Evolutionary conservation across 2,113 vertebrate genomes (phyloP).

Genomic region (Malurus elegans): DNA sequence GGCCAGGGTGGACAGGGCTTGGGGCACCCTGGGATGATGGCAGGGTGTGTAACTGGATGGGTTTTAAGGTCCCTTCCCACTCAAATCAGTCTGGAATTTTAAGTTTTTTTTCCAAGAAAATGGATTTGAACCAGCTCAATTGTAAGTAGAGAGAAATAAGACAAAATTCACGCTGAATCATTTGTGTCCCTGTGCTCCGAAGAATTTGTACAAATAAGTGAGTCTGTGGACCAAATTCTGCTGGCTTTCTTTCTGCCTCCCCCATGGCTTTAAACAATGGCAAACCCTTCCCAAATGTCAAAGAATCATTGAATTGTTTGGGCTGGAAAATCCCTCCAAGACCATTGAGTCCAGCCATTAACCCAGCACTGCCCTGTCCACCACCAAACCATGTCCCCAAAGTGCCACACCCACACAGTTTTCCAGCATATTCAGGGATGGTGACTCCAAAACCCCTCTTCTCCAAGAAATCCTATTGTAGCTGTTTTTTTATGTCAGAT

Average conservation of each 20-base stretch:
- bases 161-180: not conserved
- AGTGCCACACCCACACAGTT: not conserved
- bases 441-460: not conserved
- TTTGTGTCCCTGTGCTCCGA: not conserved
- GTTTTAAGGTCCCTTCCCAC: not conserved
- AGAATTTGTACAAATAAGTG: not conserved
- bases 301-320: not conserved
- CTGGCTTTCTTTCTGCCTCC: not conserved
- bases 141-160: not conserved
- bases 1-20: accelerated
- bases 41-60: accelerated
- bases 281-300: not conserved
- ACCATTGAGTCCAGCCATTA: not conserved
- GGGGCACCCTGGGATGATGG: not conserved
- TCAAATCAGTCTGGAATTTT: not conserved
- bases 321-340: not conserved
- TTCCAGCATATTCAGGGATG: not conserved
- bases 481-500: not conserved
- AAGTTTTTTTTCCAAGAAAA: not conserved
- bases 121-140: not conserved
- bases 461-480: not conserved
- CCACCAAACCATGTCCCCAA: not conserved
- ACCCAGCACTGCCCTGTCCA: not conserved
- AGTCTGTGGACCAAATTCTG: not conserved
- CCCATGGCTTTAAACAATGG: not conserved